Base-by-base conservation (phyloP, 2,888 invertebrate genomes). In the Melieria omissa region DNA sequence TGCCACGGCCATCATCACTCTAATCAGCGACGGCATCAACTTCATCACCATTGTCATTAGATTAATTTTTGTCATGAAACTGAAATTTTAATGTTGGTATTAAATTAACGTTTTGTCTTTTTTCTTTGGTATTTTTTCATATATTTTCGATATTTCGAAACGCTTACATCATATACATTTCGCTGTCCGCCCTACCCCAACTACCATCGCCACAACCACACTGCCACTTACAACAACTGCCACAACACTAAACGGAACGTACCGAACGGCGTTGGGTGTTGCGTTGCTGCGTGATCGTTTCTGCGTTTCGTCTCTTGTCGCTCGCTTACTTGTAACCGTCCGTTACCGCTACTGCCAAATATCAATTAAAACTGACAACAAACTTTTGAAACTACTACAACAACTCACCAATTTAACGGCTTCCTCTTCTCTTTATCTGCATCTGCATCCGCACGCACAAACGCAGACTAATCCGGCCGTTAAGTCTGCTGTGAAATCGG, bases 401-500 rank as follows among this genome's bases (percentile, higher is more conserved):
- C 58, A 70, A 65, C 47, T 61, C 55, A 16, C 47, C 47, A 12
- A 46, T 60, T 60, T 54, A 68, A 49, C 41, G 66, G 45, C 47
- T 67, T 67, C n/a, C 58, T 12, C 47, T 16, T 49, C 42, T 41
- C 46, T 57, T 55, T 16, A 73, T 58, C 42, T 60, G 66, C 58
- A 73, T 58, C 42, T 60, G 66, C 58, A 58, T 73, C 69, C 70
- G 57, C 68, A 75, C 71, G 58, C 70, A 67, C 71, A 73, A 72
- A 73, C 93, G 84, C 90, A 96, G 95, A 95, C 96, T 79, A 96
- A 96, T 89, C 96, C 96, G 83, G 96, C 96, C 83, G 92, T 97
- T 88, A 95, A 95, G 89, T 94, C 93, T 87, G 96, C 96, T 83
- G 95, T 96, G 73, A 95, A 95, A 91, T 93, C 95, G 90, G 96